Conservation (phyloP, 2,113 vertebrate species). For the Chloebia gouldiae region DNA sequence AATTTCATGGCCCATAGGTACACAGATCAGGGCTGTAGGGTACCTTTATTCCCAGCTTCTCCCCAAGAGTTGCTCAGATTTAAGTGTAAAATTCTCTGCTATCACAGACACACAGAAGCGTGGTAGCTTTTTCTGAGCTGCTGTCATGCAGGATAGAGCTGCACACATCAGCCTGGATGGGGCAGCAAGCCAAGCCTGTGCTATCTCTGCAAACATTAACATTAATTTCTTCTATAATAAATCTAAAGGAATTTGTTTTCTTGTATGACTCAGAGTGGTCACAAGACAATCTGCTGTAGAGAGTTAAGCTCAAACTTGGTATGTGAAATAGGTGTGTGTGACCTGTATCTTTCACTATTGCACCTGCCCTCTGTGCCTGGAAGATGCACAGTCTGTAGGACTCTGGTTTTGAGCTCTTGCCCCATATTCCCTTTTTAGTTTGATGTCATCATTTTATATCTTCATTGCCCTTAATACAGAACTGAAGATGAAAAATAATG, state of each 20-base stretch:
- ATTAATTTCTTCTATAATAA: conserved; percentile 3
- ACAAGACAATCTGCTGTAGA: background rate
- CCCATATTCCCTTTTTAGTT: background rate
- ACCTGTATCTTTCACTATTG: background rate
- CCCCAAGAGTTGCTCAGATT: background rate
- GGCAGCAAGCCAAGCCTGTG: background rate
- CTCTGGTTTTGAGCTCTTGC: background rate
- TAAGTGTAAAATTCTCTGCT: background rate
- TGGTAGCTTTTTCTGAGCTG: background rate
- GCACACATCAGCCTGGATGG: background rate
- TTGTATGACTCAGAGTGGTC: background rate
- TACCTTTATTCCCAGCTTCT: background rate
- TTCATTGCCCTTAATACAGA: background rate
- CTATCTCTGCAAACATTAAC: background rate
- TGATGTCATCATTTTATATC: background rate
- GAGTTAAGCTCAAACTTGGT: background rate
- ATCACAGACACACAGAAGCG: rapidly evolving
- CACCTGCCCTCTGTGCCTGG: background rate
- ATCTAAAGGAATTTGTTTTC: conserved; percentile 21
- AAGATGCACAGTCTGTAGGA: background rate
- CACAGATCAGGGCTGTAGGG: background rate
- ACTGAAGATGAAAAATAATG: background rate
- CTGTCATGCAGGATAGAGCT: background rate
- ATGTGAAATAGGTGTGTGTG: background rate
- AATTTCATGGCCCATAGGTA: background rate